Base-by-base conservation (phyloP, 2,888 invertebrate genomes). In the Antheraea assamensis region DNA sequence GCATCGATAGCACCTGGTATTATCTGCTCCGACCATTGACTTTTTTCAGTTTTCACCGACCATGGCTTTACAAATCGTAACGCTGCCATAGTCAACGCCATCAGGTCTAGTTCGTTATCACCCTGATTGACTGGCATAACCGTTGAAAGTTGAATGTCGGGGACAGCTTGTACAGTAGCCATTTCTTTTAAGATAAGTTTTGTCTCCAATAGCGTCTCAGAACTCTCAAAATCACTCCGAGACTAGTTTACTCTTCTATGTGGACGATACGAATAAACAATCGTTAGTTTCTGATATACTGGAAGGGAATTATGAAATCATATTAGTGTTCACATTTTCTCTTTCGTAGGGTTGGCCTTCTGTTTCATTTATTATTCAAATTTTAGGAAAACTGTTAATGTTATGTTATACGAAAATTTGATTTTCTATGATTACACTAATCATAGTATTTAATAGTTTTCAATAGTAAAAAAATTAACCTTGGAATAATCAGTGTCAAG, bases 81-180 rank as follows among this genome's bases (percentile, higher is more conserved):
- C 8, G 95, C 95, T 8, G 95, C 92, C 92, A 95, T 92, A 4
- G 95, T 93, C 0, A 95, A 79, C 35, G 95, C 91, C 82, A 95
- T 82, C 58, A 93, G 81, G 78, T 92, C 91, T 74, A 95, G 82
- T 47, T 92, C 91, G 70, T 83, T 84, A 52, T 90, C 85, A 27
- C 92, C 90, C 78, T 92, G 88, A 52, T 83, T 85, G 70, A 87
- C 88, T 0, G 90, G 85, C 31, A 92, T 81, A 47, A 92, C 80
- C 31, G 89, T 82, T 58, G 90, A 79, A 71, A 93, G 88, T 76
- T 80, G 92, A 75, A 92, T 87, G 74, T 92, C 92, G 58, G 88
- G 85, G 68, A 87, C 83, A 72, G 88, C 83, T 85, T 93, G 93
- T 64, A 94, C 88, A 72, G 92, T 89, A 61, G 94, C 91, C 94